These are phyloP conservation scores for Alectura lathami DNA, from an alignment of 2,113 vertebrate genomes.

Conservation along the genomic window DNA sequence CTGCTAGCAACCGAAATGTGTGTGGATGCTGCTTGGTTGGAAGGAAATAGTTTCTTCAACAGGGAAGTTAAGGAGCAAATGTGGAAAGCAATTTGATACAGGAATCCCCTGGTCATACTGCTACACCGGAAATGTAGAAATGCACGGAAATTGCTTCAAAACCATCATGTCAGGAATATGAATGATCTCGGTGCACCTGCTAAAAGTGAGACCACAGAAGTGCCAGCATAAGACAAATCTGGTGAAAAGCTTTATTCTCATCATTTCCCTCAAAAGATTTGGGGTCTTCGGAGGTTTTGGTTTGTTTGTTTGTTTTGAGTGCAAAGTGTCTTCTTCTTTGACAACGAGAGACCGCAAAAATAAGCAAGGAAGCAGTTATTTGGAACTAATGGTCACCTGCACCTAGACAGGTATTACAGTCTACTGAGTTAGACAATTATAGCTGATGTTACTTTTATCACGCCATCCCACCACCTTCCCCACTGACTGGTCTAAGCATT, in stretches of 20 bases:
- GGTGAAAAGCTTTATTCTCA: not conserved
- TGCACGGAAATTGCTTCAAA: not conserved
- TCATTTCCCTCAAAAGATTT: not conserved
- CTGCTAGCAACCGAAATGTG: not conserved
- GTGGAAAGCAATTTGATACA: not conserved
- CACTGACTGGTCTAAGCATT: not conserved
- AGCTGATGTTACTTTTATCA: not conserved
- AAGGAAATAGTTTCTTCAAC: not conserved
- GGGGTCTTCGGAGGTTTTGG: not conserved
- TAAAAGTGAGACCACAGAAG: not conserved
- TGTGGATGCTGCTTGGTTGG: not conserved
- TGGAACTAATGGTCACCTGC: not conserved
- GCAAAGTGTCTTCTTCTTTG: not conserved
- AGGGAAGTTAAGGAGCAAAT: not conserved
- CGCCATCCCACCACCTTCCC: not conserved
- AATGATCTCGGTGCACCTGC: not conserved
- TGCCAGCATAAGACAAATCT: not conserved
- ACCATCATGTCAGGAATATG: not conserved
- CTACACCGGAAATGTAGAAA: not conserved
- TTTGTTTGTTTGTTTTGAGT: not conserved
- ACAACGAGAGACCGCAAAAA: not conserved
- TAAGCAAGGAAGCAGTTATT: not conserved
- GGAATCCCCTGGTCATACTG: not conserved
- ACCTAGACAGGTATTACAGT: not conserved
- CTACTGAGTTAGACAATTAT: not conserved